Percentiles rank a stretch among this genome's conserved stretches.
phyloP scores from a whole-genome alignment of 2,888 invertebrate genomes.

The Microdon myrmicae region DNA sequence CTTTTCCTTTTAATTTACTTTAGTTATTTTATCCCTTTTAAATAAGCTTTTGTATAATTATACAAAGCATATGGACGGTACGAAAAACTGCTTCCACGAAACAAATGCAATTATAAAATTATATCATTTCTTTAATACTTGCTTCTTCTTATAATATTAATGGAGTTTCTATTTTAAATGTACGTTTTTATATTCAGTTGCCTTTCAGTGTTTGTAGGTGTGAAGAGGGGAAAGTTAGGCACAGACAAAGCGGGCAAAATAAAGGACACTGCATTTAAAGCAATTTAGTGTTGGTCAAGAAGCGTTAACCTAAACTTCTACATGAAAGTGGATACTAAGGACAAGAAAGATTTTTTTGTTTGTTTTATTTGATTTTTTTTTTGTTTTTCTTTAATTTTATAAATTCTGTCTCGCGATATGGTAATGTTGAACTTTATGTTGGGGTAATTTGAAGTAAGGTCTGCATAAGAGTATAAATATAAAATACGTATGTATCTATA shows the following conservation, averaged over 20 bases:
- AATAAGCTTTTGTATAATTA: conserved; percentile 52
- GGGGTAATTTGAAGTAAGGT: conserved; percentile 22
- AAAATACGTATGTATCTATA: conserved; percentile 15
- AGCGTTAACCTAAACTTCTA: conserved; percentile 5
- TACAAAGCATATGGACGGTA: conserved; percentile 66
- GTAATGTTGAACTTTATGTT: conserved; percentile 40
- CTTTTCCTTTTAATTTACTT: conserved; percentile 5
- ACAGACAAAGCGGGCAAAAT: conserved; percentile 16
- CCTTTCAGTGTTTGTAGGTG: conserved; percentile 8
- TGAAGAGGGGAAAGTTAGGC: conserved; percentile 4
- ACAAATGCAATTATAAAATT: conserved; percentile 45
- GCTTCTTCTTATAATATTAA: conserved; percentile 13
- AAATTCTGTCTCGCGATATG: conserved; percentile 49
- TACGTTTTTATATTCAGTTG: conserved; percentile 24
- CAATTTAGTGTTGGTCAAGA: background rate
- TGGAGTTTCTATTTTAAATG: conserved; percentile 14
- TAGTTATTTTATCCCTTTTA: conserved; percentile 17
- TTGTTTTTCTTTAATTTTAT: too few relatives aligned
- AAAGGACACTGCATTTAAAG: conserved; percentile 5
- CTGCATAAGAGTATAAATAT: conserved; percentile 13
- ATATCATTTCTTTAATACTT: conserved; percentile 11
- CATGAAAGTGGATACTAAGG: background rate
- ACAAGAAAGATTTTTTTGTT: background rate
- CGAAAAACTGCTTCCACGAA: conserved; percentile 55
- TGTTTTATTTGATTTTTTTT: too few relatives aligned